Base-by-base conservation (phyloP, 2,113 vertebrate species). In the Elephantulus edwardii region DNA sequence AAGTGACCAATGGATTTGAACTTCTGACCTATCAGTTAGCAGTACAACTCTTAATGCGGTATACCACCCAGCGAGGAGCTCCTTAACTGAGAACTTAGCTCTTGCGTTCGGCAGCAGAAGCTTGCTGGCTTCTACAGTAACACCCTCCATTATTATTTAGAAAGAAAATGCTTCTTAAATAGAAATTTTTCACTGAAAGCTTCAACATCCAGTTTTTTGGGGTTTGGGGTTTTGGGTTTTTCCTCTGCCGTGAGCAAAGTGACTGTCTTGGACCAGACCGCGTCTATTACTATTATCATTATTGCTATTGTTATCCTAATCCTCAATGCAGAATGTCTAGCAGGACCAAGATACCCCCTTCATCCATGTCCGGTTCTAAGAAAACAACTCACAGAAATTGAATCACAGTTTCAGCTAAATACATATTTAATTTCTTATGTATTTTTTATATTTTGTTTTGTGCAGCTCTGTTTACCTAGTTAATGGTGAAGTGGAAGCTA, bases 381-480 rank as follows among this genome's bases (percentile, higher is more conserved):
- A 96, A 97, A 91, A 92, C 91, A 68, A 62, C 54, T 40, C 52
- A 76, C 89, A 94, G 88, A 97, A 97, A 97, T 90, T 89, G 89
- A 98, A 97, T 97, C 96, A 94, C 95, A 95, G 96, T 98, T 96
- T 96, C 96, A 93, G 86, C 96, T 97, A 98, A 98, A 98, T 97
- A 97, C 97, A 97, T 98, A 97, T 98, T 98, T 98, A 97, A 97
- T 98, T 97, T 96, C 95, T 97, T 97, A 97, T 96, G 94, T 1
- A 97, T 97, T 97, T 98, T 98, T 97, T 96, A 97, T 96, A 95
- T 97, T 97, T 97, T 97, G 97, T 97, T 98, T 97, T 96, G 96
- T 96, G 95, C 94, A 91, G 95, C 94, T 96, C 95, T 97, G 96
- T 97, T 98, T 98, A 97, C 97, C 96, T 94, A 97, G 90, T 89